Conservation (phyloP, 2,888 invertebrate species). For the Thereva unica region DNA sequence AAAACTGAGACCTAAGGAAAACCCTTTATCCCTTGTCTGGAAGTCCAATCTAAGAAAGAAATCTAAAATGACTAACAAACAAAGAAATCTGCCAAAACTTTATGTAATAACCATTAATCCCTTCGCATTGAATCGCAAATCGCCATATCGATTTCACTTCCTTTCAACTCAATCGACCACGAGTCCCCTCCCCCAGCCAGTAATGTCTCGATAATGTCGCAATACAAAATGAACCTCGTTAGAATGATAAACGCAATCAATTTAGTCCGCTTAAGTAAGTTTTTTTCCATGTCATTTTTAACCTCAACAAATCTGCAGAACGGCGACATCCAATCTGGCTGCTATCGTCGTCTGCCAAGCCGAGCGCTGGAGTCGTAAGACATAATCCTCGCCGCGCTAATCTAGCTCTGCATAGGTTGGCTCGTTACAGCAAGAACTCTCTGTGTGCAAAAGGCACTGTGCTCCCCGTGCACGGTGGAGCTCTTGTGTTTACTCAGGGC, state of each 20-base stretch:
- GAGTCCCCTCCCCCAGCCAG: conserved; percentile 19
- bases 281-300: conserved; percentile 28
- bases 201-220: conserved; percentile 29
- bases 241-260: conserved; percentile 33
- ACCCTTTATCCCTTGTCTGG: too few species aligned
- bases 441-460: background rate
- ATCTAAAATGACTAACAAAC: too few species aligned
- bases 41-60: too few species aligned
- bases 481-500: conserved; percentile 5
- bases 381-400: background rate
- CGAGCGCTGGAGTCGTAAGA: background rate
- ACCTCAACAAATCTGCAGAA: conserved; percentile 24
- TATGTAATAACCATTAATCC: too few species aligned
- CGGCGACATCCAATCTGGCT: conserved; percentile 25
- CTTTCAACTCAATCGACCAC: background rate
- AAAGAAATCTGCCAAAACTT: too few species aligned
- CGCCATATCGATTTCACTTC: conserved; percentile 2
- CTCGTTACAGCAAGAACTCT: conserved; percentile 9
- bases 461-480: background rate
- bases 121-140: conserved; percentile 16
- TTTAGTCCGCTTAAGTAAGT: conserved; percentile 32
- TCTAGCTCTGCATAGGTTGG: conserved; percentile 23
- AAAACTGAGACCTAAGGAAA: too few species aligned
- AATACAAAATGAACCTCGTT: conserved; percentile 34
- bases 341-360: background rate